phyloP scores from a whole-genome alignment of 2,113 vertebrate species.

The Tringa solitaria region DNA sequence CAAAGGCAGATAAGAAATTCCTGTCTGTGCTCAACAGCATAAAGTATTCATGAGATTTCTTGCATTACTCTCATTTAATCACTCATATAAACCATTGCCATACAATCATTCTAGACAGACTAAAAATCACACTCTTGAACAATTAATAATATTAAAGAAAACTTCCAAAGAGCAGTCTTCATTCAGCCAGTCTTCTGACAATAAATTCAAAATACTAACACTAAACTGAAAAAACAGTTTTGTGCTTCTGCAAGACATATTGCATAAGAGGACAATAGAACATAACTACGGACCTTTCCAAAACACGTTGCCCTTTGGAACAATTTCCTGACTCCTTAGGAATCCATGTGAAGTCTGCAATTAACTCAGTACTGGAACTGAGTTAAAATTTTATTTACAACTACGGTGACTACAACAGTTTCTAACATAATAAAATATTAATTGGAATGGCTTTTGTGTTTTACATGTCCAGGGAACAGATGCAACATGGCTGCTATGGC shows the following conservation, averaged over 20 bases:
- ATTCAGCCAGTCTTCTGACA: neutral
- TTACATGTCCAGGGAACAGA: accelerated
- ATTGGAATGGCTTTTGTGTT: neutral
- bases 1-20: neutral
- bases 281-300: neutral
- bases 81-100: neutral
- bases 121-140: neutral
- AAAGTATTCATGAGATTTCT: neutral
- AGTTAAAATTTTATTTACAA: neutral
- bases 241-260: neutral
- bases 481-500: neutral
- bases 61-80: neutral
- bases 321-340: neutral
- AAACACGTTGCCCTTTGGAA: neutral
- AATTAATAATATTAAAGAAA: slow-evolving; percentile 20
- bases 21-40: neutral
- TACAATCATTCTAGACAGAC: neutral
- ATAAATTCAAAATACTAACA: neutral
- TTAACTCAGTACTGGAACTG: neutral
- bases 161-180: neutral
- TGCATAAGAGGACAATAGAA: neutral
- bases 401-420: neutral
- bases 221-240: neutral
- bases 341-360: neutral
- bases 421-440: neutral